phyloP scores from a whole-genome alignment of 1,140 invertebrate species.

The Mercenaria mercenaria region DNA sequence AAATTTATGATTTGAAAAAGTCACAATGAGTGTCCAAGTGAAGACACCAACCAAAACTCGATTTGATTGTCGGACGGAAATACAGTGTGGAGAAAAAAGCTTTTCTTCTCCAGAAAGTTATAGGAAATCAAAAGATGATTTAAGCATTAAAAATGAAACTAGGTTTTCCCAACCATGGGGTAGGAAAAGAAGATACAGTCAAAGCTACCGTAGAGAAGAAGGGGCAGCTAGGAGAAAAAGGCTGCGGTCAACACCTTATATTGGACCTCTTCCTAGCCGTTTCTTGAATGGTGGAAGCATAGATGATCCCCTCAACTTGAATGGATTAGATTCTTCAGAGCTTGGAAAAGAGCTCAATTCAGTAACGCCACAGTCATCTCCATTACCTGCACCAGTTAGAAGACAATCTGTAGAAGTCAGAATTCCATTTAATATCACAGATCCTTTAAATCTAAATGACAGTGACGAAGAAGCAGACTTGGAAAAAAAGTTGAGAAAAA shows the following conservation, averaged over 20 bases:
- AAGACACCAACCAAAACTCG: conserved; percentile 79
- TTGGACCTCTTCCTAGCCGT: conserved; percentile 93
- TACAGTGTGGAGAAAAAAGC: conserved; percentile 76
- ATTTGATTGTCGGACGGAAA: conserved; percentile 74
- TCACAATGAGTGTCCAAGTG: conserved; percentile 81
- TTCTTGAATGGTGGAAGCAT: conserved; percentile 98
- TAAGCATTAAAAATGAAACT: conserved; percentile 34
- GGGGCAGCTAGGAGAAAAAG: conserved; percentile 61
- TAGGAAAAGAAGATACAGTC: conserved; percentile 67
- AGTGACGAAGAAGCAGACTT: conserved; percentile 88
- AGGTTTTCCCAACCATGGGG: conserved; percentile 48
- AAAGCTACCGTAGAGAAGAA: conserved; percentile 46
- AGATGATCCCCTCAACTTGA: conserved; percentile 97
- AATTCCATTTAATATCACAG: conserved; percentile 96
- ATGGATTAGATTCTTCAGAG: conserved; percentile 94
- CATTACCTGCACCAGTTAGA: conserved; percentile 94
- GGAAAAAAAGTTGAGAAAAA: conserved; percentile 86
- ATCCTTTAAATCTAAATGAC: conserved; percentile 95
- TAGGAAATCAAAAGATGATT: conserved; percentile 31
- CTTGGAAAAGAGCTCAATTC: conserved; percentile 93
- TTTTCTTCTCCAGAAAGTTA: conserved; percentile 52
- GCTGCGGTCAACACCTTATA: conserved; percentile 71
- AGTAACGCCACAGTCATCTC: conserved; percentile 94
- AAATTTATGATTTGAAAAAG: too few relatives aligned
- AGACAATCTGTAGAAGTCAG: conserved; percentile 95